A percentile compares a stretch with the other conserved stretches of the same genome.
phyloP scores from a whole-genome alignment of 2,888 invertebrate genomes.

The Pterobdella sp. region DNA sequence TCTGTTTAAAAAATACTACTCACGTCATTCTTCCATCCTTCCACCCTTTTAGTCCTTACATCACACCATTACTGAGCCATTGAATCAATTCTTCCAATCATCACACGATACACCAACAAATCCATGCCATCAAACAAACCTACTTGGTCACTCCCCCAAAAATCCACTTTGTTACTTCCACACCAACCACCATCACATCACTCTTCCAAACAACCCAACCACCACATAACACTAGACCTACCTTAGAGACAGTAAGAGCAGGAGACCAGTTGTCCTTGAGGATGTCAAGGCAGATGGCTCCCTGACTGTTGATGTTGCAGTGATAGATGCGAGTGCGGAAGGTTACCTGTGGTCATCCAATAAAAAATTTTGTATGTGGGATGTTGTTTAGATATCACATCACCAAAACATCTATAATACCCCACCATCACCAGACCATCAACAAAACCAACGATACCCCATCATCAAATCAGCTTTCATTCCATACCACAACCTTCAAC shows the following conservation, averaged over 20 bases:
- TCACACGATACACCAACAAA: neutral
- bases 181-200: neutral
- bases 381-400: neutral
- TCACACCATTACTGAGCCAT: neutral
- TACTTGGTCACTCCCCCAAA: neutral
- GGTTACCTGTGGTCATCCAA: conserved; percentile 52
- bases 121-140: neutral
- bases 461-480: no score
- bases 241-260: conserved; percentile 91
- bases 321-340: conserved; percentile 96
- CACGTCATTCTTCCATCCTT: neutral
- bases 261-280: conserved; percentile 98
- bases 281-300: conserved; percentile 94
- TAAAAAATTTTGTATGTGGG: neutral
- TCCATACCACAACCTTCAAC: no score
- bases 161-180: neutral
- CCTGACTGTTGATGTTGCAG: conserved; percentile 98
- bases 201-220: conserved; percentile 57
- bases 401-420: neutral
- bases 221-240: neutral
- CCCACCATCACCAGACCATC: no score
- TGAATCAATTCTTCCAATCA: neutral
- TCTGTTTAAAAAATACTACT: no score
- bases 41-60: neutral
- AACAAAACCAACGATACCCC: no score